Evolutionary conservation across 1,140 invertebrate genomes (phyloP).

Genomic region (Sminthurides bifidus): DNA sequence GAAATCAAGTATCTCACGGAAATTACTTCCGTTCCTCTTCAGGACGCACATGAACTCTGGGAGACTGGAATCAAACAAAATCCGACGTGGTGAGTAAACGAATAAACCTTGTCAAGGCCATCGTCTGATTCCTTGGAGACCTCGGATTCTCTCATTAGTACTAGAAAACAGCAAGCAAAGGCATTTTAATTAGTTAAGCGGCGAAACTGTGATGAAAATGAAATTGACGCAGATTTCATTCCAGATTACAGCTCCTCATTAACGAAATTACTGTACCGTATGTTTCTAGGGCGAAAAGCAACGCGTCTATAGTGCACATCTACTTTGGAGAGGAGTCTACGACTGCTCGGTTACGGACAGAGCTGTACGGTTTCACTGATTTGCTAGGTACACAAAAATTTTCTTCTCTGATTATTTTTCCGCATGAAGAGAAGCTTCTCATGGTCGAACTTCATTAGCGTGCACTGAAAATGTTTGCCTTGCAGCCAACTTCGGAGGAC

Average conservation of each 20-base stretch:
- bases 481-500: background rate
- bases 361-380: conserved; percentile 16
- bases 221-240: too few relatives aligned
- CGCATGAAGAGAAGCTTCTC: too few relatives aligned
- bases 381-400: conserved; percentile 14
- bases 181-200: too few relatives aligned
- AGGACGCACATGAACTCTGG: conserved; percentile 1
- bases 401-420: too few relatives aligned
- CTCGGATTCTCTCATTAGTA: too few relatives aligned
- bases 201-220: too few relatives aligned
- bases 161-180: too few relatives aligned
- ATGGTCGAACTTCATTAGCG: background rate
- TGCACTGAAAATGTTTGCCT: background rate
- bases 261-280: background rate
- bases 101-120: too few relatives aligned
- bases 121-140: too few relatives aligned
- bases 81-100: conserved; percentile 11
- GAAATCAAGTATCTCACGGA: conserved; percentile 17
- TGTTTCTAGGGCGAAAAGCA: conserved; percentile 1
- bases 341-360: conserved; percentile 13
- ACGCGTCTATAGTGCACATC: conserved; percentile 20
- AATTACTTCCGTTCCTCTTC: background rate
- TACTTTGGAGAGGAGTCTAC: conserved; percentile 16
- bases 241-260: too few relatives aligned
- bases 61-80: background rate